These are phyloP conservation scores for Amyelois transitella DNA, from an alignment of 1,140 invertebrate genomes.

Conservation along the genomic window DNA sequence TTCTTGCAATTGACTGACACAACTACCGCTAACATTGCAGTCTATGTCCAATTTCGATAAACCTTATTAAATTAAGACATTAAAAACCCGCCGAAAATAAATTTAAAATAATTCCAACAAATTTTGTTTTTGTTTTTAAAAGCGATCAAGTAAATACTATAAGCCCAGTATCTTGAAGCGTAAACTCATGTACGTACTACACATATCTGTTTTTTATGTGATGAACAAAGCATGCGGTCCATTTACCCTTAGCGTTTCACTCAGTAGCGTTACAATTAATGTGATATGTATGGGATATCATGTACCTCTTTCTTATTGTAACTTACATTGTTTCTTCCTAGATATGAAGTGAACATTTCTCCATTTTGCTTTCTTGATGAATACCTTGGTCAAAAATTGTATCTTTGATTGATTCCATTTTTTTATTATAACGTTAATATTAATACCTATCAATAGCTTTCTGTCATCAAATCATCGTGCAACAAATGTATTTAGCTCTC, in stretches of 20 bases:
- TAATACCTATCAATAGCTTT: no score
- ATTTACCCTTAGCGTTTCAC: constrained; percentile 5
- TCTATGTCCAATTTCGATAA: no score
- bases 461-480: no score
- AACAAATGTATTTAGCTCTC: no score
- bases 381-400: constrained; percentile 7
- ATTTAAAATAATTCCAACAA: no score
- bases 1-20: no score
- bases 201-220: background rate
- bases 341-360: constrained; percentile 20
- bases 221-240: constrained; percentile 8
- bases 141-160: background rate
- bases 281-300: constrained; percentile 43
- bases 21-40: no score
- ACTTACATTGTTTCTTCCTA: constrained; percentile 36
- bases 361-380: constrained; percentile 19
- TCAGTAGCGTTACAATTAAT: constrained; percentile 19
- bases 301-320: constrained; percentile 40
- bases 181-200: background rate
- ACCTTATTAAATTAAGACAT: no score
- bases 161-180: background rate
- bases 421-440: no score
- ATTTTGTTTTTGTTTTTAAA: no score
- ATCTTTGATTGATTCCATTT: background rate
- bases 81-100: no score